Evolutionary conservation across 2,888 invertebrate species (phyloP).

Genomic region (Eilema depressum): DNA sequence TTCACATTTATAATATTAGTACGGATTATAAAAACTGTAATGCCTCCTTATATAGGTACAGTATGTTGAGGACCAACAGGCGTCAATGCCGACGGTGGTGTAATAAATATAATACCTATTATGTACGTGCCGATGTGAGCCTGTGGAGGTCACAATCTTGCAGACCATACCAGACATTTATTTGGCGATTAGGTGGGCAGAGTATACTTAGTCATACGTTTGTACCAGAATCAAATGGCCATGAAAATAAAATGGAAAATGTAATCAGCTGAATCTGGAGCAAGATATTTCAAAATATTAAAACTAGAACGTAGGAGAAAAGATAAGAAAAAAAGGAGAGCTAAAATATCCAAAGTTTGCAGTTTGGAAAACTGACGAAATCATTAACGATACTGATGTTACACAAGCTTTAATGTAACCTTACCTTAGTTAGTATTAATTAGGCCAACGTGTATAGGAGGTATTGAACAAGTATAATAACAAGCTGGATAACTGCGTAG

Average conservation of each 20-base stretch:
- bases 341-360: too few species aligned
- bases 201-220: not conserved
- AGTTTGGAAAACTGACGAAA: too few species aligned
- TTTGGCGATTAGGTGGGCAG: not conserved
- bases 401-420: not conserved
- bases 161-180: not conserved
- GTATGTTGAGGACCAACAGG: not conserved
- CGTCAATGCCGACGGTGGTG: not conserved
- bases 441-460: not conserved
- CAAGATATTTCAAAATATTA: not conserved
- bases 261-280: too few species aligned
- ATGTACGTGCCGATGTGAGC: not conserved
- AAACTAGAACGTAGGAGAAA: not conserved
- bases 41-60: not conserved
- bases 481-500: constrained; percentile 29
- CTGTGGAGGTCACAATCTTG: not conserved
- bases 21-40: constrained; percentile 26
- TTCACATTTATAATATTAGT: too few species aligned
- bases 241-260: not conserved
- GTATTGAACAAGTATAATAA: constrained; percentile 19
- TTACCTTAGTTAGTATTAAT: not conserved
- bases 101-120: not conserved
- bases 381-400: too few species aligned
- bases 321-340: not conserved
- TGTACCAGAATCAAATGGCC: not conserved